A percentile compares a stretch with the other conserved stretches of the same genome.
phyloP scores from a whole-genome alignment of 2,113 vertebrate genomes.

The Austrofundulus limnaeus region DNA sequence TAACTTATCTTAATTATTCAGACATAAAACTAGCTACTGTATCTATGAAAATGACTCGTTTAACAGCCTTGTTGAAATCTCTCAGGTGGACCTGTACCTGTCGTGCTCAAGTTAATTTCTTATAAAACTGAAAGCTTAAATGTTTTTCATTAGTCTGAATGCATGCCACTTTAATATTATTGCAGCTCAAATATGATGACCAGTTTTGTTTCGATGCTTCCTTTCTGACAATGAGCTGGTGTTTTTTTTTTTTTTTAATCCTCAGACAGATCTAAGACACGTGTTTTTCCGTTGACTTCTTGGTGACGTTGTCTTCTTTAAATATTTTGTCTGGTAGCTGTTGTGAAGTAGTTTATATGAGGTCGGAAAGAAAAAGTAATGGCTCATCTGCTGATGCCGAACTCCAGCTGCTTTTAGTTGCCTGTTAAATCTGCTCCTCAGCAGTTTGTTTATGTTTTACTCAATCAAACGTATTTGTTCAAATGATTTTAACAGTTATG shows the following conservation, averaged over 20 bases:
- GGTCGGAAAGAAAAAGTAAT: neutral
- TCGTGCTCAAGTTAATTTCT: too few relatives aligned
- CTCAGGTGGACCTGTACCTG: too few relatives aligned
- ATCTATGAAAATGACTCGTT: neutral
- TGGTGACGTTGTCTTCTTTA: constrained; percentile 3
- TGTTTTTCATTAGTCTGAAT: neutral
- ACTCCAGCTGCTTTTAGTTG: neutral
- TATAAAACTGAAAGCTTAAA: neutral
- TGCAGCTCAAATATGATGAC: neutral
- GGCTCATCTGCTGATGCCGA: too few relatives aligned
- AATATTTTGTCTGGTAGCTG: constrained; percentile 4
- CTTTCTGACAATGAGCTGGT: neutral
- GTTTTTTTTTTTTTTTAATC: neutral
- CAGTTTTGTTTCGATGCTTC: neutral
- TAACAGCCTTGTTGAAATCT: neutral
- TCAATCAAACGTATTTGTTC: constrained; percentile 9
- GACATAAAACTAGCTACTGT: neutral
- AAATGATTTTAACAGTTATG: neutral
- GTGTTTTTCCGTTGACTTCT: constrained; percentile 2
- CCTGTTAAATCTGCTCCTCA: neutral
- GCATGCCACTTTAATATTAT: neutral
- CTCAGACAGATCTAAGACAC: neutral
- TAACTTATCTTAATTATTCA: neutral
- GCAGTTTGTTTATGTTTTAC: neutral
- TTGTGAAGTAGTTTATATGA: neutral